Conservation (phyloP, 2,888 invertebrate species). For the Neocrepidodera transversa region DNA sequence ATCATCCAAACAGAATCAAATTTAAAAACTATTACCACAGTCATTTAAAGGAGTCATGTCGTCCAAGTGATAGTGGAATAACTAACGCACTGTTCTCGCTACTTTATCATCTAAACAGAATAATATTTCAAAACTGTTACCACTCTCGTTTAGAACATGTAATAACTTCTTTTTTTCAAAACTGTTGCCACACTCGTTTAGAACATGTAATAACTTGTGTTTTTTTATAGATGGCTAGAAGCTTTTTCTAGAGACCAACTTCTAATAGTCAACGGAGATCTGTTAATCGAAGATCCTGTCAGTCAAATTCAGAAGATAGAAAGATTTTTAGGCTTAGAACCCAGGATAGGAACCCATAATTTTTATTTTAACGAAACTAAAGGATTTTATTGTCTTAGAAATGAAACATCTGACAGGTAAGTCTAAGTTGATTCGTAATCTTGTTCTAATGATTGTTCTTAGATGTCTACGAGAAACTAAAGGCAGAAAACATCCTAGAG, state of each 20-base stretch:
- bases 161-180: too few species aligned
- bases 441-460: conserved; percentile 1
- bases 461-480: conserved; percentile 81
- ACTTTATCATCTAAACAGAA: too few species aligned
- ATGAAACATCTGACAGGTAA: conserved; percentile 85
- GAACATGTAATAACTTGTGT: too few species aligned
- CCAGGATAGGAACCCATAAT: conserved; percentile 79
- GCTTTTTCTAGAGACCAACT: conserved; percentile 91
- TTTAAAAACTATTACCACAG: too few species aligned
- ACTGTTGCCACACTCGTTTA: too few species aligned
- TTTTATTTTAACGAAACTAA: conserved; percentile 97
- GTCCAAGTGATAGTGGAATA: too few species aligned
- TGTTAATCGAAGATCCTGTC: conserved; percentile 88
- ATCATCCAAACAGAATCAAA: too few species aligned
- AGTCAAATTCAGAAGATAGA: conserved; percentile 88
- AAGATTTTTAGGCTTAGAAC: conserved; percentile 79
- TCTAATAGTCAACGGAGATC: conserved; percentile 93
- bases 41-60: too few species aligned
- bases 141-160: too few species aligned
- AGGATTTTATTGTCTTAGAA: conserved; percentile 91
- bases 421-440: too few species aligned
- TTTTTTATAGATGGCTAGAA: conserved; percentile 79
- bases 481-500: conserved; percentile 82
- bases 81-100: too few species aligned
- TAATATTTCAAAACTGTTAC: too few species aligned